phyloP scores from a whole-genome alignment of 92 coral and sea anemone species.

The Hydrozoanthus gracilis region DNA sequence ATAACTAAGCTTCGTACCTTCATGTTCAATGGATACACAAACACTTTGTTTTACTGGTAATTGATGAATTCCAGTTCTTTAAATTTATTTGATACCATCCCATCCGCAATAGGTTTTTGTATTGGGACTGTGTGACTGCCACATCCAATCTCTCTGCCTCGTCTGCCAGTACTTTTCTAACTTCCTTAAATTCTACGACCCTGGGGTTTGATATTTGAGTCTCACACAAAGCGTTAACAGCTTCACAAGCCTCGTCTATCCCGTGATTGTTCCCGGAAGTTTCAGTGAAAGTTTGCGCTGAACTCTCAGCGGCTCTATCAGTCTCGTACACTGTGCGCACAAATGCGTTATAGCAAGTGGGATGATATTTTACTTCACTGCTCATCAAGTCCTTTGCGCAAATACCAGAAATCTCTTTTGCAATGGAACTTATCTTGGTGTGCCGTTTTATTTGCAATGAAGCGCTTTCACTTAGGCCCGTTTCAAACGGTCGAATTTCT shows the following conservation, averaged over 20 bases:
- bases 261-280: slow-evolving; percentile 25
- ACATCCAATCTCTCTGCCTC: slow-evolving; percentile 61
- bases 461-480: slow-evolving; percentile 49
- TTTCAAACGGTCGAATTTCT: slow-evolving; percentile 25
- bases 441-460: slow-evolving; percentile 43
- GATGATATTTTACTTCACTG: slow-evolving; percentile 56
- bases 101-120: slow-evolving; percentile 66
- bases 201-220: slow-evolving; percentile 64
- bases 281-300: too few species aligned
- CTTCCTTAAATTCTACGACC: slow-evolving; percentile 55
- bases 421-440: slow-evolving; percentile 38
- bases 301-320: slow-evolving; percentile 46
- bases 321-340: slow-evolving; percentile 45
- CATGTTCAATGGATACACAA: slow-evolving; percentile 51
- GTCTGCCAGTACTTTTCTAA: slow-evolving; percentile 58
- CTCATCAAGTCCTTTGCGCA: slow-evolving; percentile 59
- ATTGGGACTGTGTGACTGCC: slow-evolving; percentile 47
- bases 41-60: slow-evolving; percentile 61
- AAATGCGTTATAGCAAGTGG: slow-evolving; percentile 50
- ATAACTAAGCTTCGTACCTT: slow-evolving; percentile 46
- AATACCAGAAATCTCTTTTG: slow-evolving; percentile 42
- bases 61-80: slow-evolving; percentile 41
- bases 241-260: slow-evolving; percentile 49
- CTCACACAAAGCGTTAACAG: slow-evolving; percentile 67
- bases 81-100: slow-evolving; percentile 56